Base-by-base conservation (phyloP, 2,888 invertebrate genomes). In the Julus scandinavius region DNA sequence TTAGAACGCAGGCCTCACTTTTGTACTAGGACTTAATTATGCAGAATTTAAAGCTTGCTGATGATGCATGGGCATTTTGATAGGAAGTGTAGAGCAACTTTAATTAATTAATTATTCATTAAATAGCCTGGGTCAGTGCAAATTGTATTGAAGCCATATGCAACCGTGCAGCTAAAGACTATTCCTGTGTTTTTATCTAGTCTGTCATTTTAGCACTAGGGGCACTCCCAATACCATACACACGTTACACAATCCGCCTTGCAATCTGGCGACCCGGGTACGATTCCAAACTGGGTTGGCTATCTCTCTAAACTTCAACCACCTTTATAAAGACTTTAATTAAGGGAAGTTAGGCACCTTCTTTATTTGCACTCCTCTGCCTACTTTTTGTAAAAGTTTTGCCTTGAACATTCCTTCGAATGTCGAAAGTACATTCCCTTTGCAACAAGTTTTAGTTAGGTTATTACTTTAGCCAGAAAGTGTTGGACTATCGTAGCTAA, bases 121-220 rank as follows among this genome's bases (percentile, higher is more conserved):
- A 2, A 20, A 72, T 20, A 29, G 63, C 63, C 63, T 72, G 63
- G 63, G 63, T 72, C 58, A 63, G 58, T 63, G 58, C 58, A 63
- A 63, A 17, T 63, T 63, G n/a, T 63, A n/a, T 63, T 20, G 7
- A 72, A 72, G 63, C 63, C 20, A 72, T 72, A 72, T 72, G 63
- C 63, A 72, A 72, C 63, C 20, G n/a, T 72, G 63, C 63, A 72
- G 63, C 63, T 72, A 58, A 58, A n/a, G n/a, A 72, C 63, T 20
- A 54, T n/a, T 63, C n/a, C 58, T 63, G 58, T 72, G 63, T 72
- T 72, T 72, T 72, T 45, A 5, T 45, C 63, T 72, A 72, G 63
- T 72, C 63, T 20, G 63, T 72, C n/a, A 7, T 72, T 20, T 72
- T 72, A 72, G n/a, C 63, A 72, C 9, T 20, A 20, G 63, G 7